Evolutionary conservation across 2,888 invertebrate genomes (phyloP), one percentile per base, ranked within the genome.

Genomic region (Punctoribates punctum): DNA sequence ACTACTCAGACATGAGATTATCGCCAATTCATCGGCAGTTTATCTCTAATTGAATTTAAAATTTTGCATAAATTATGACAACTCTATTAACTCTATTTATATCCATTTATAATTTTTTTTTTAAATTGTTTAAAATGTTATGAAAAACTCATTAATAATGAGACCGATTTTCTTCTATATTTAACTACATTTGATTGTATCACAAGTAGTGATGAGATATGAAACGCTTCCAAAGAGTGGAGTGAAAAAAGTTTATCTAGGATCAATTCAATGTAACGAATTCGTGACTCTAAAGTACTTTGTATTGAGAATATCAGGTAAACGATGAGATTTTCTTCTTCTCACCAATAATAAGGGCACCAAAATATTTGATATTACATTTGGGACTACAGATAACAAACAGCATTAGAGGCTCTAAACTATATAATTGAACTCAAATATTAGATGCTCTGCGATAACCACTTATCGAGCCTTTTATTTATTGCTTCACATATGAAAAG

Each of bases 201-300:
- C 60, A 27, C 1, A 60, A 60, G 27, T 60, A 60, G 25, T 23
- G 60, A 15, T 20, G 60, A 60, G 60, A 60, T 60, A 60, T 60
- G 20, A 27, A 60, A 25, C 60, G 27, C 23, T 60, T 60, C 25
- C 15, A 60, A 60, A 60, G 20, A 27, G 27, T 20, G 1, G 9
- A 62, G 20, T 23, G n/a, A 42, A 42, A 65, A 65, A 34, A 27
- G 25, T 65, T 65, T 65, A 65, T 65, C 65, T 65, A 9, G n/a
- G 34, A 65, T 65, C 65, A 65, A 65, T 65, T 65, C 38, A 13
- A 29, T 65, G 34, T 38, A 34, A 34, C 38, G 60, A 65, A 65
- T 65, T 65, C 65, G 65, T 65, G 65, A 65, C 65, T 65, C 34
- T 8, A 34, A 65, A 34, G 25, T 65, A 65, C 65, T 34, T 20